phyloP scores from a whole-genome alignment of 1,140 invertebrate genomes.

The Ostrea edulis region DNA sequence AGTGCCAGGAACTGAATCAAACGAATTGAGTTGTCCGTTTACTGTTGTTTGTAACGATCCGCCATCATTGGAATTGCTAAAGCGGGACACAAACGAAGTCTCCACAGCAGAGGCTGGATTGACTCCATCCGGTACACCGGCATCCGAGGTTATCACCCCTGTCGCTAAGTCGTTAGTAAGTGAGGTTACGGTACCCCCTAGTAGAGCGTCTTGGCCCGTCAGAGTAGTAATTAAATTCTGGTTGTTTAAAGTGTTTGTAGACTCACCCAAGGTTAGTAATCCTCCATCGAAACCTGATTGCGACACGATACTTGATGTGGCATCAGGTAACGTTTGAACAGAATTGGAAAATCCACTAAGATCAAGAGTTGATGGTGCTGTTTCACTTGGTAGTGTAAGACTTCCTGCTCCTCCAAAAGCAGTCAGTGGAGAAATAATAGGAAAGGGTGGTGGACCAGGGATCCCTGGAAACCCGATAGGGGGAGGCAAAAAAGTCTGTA shows the following conservation, averaged over 20 bases:
- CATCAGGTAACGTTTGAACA: background rate
- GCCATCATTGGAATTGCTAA: constrained; percentile 7
- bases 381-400: background rate
- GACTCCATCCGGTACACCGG: constrained; percentile 26
- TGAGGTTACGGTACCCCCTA: background rate
- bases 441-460: background rate
- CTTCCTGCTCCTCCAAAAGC: background rate
- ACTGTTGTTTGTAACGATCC: background rate
- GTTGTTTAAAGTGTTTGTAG: background rate
- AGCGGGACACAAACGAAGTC: constrained; percentile 12
- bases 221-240: constrained; percentile 24
- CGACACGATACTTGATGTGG: background rate
- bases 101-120: constrained; percentile 21
- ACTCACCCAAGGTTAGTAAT: background rate
- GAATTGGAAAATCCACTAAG: constrained; percentile 1
- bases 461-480: background rate
- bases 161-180: background rate
- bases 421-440: constrained; percentile 4
- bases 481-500: background rate
- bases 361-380: background rate
- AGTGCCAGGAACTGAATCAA: background rate
- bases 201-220: background rate
- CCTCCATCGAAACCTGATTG: background rate
- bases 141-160: constrained; percentile 30
- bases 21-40: constrained; percentile 15